Evolutionary conservation across 2,888 invertebrate species (phyloP).

Genomic region (Hydrotaea diabolus): DNA sequence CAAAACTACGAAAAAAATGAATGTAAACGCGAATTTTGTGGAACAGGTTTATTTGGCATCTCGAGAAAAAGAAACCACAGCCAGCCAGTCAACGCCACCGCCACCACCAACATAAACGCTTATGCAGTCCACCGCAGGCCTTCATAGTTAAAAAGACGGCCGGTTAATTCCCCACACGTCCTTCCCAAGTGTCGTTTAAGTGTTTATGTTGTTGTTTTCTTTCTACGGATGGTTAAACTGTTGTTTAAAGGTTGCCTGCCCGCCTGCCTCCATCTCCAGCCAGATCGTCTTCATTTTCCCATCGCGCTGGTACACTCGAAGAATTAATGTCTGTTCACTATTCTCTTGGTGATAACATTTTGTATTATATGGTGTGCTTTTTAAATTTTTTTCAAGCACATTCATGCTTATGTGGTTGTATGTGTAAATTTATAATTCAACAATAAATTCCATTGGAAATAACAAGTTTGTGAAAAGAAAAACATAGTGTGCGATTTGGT

Average conservation of each 20-base stretch:
- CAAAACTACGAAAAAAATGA: slow-evolving; percentile 25
- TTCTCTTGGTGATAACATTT: no score
- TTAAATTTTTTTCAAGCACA: background rate
- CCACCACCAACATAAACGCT: background rate
- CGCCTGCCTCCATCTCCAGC: slow-evolving; percentile 3
- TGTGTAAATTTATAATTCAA: background rate
- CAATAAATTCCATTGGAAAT: slow-evolving; percentile 1
- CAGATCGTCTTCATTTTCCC: background rate
- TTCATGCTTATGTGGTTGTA: background rate
- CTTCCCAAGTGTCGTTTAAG: slow-evolving; percentile 51
- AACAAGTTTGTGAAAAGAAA: slow-evolving; percentile 16
- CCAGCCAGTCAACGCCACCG: no score
- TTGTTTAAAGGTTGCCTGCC: slow-evolving; percentile 57
- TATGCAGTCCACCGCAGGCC: background rate
- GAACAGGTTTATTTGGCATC: slow-evolving; percentile 67
- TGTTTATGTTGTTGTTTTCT: slow-evolving; percentile 5
- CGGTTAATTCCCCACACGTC: slow-evolving; percentile 44
- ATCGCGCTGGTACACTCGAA: background rate
- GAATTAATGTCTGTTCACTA: background rate
- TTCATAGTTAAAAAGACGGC: background rate
- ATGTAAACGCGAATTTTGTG: slow-evolving; percentile 52
- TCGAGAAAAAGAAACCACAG: slow-evolving; percentile 46
- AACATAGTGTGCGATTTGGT: slow-evolving; percentile 41
- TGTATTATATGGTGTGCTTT: background rate
- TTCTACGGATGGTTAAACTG: slow-evolving; percentile 14